These are phyloP conservation scores for Drosophila littoralis DNA, from an alignment of 1,140 invertebrate species.

Conservation along the genomic window DNA sequence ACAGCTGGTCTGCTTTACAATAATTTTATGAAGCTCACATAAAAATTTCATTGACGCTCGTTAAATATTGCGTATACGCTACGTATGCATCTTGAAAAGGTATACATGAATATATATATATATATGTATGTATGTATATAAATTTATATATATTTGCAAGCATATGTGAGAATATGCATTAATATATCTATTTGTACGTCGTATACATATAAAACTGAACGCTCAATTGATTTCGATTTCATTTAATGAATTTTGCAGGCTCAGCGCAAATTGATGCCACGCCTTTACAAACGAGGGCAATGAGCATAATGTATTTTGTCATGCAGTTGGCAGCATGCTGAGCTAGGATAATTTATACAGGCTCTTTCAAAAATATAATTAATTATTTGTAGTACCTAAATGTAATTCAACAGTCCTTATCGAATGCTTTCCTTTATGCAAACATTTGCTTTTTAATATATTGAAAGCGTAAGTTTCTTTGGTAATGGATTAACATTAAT, in stretches of 20 bases:
- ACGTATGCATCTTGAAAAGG: conserved; percentile 12
- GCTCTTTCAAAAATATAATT: too few relatives aligned
- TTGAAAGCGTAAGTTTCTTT: too few relatives aligned
- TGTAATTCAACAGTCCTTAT: too few relatives aligned
- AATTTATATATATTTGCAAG: neutral
- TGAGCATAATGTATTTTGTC: conserved; percentile 21
- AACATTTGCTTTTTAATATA: too few relatives aligned
- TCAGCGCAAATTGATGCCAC: conserved; percentile 40
- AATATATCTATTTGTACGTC: conserved; percentile 21
- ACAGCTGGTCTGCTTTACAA: conserved; percentile 45
- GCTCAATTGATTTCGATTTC: conserved; percentile 69
- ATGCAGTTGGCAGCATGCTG: conserved; percentile 7
- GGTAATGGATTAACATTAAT: too few relatives aligned
- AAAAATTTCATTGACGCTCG: conserved; percentile 64
- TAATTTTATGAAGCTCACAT: conserved; percentile 61
- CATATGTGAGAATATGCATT: conserved; percentile 16
- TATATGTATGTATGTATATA: neutral
- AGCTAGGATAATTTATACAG: neutral
- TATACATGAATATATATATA: conserved; percentile 9
- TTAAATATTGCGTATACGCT: conserved; percentile 61
- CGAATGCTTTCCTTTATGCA: too few relatives aligned
- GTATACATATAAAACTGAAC: conserved; percentile 48
- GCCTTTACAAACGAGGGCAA: neutral
- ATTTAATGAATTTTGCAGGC: conserved; percentile 66
- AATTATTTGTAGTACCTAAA: too few relatives aligned